Evolutionary conservation across 2,113 vertebrate genomes (phyloP), one percentile per base, ranked within the genome.

Genomic region (Chamaetylas fuelleborni): DNA sequence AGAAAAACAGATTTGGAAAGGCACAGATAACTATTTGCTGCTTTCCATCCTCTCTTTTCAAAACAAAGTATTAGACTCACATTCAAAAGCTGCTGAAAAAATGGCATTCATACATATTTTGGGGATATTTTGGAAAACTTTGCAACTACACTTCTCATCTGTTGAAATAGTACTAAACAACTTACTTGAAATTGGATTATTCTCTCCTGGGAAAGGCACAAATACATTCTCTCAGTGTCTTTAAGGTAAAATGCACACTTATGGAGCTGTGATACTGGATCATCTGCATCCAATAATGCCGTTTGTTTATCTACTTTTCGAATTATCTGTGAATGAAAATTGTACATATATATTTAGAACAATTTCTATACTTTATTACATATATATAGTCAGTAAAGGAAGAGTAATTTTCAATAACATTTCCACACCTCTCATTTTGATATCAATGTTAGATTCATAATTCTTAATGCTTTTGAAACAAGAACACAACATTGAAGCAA

Each of bases 161-260:
- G 40, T 3, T 86, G 53, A 88, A 84, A 74, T 1, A 80, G 7
- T 57, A 71, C 79, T 56, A 73, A 74, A 62, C 19, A 93, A 97
- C 98, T 98, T 93, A 99, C 99, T 98, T 99, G 99, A 98, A 99
- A 99, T 60, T 99, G 99, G 95, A 99, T 99, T 98, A 99, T 99
- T 99, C 99, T 99, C 97, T 99, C 99, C 98, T 99, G 99, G 96
- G 99, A 99, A 98, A 99, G 99, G 98, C 99, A 99, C 99, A 99
- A 98, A 97, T 99, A 99, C 99, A 99, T 99, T 98, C 99, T 98
- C 97, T 99, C 99, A 24, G 99, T 99, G 97, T 99, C 99, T 98
- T 99, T 99, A 98, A 99, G 98, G 98, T 99, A 99, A 98, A 99
- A 99, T 80, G 99, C 99, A 98, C 99, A 99, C 96, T 99, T 99